Conservation (phyloP, 1,140 invertebrate species). For the Eciton burchellii region DNA sequence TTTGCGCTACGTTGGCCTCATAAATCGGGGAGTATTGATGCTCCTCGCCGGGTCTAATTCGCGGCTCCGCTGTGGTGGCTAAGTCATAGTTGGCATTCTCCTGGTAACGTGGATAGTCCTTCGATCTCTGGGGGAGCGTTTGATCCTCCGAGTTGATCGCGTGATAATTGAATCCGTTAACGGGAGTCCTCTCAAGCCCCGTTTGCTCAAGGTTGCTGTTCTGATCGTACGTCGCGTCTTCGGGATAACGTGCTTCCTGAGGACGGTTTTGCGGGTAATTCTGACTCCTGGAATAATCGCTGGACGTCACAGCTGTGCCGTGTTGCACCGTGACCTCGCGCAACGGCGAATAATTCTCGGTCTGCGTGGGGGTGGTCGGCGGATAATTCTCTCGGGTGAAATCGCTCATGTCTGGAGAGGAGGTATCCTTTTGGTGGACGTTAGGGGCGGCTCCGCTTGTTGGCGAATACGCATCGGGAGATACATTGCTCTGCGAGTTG, state of each 20-base stretch:
- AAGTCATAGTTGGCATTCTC: slow-evolving; percentile 72
- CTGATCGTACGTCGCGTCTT: slow-evolving; percentile 60
- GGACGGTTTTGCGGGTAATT: slow-evolving; percentile 70
- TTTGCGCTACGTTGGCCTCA: slow-evolving; percentile 47
- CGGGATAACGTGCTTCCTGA: slow-evolving; percentile 62
- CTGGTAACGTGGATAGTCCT: slow-evolving; percentile 74
- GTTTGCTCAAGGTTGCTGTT: slow-evolving; percentile 50
- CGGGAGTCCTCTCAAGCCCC: slow-evolving; percentile 73
- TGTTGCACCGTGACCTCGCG: slow-evolving; percentile 55
- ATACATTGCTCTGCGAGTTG: slow-evolving; percentile 49
- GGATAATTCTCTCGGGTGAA: slow-evolving; percentile 77
- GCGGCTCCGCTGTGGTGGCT: slow-evolving; percentile 68
- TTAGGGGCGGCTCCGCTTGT: slow-evolving; percentile 11
- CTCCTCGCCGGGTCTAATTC: slow-evolving; percentile 48
- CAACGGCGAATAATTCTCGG: slow-evolving; percentile 74
- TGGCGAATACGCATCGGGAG: slow-evolving; percentile 20
- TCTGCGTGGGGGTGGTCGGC: slow-evolving; percentile 60
- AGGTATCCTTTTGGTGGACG: slow-evolving; percentile 38
- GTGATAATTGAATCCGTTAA: slow-evolving; percentile 82
- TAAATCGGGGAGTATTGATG: slow-evolving; percentile 70
- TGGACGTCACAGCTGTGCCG: slow-evolving; percentile 28
- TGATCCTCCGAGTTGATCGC: slow-evolving; percentile 55
- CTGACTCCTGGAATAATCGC: slow-evolving; percentile 70
- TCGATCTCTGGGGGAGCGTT: slow-evolving; percentile 38
- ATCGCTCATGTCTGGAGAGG: slow-evolving; percentile 18